Percentiles rank a stretch among this genome's conserved stretches.
Evolutionary conservation across 2,113 vertebrate species (phyloP).

Genomic region (Podarcis raffonei): DNA sequence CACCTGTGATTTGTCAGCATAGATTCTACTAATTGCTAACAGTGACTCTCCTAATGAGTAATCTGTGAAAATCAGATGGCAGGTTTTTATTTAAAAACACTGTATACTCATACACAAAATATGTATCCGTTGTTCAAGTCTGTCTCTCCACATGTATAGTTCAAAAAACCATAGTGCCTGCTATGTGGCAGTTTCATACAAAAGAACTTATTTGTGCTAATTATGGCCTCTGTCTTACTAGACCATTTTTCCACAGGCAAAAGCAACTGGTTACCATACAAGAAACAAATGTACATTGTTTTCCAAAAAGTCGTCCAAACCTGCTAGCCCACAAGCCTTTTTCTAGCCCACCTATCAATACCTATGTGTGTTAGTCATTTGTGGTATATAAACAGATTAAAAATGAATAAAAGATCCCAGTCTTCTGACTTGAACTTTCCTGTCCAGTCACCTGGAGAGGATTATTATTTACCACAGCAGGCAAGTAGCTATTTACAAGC

Average conservation of each 20-base stretch:
- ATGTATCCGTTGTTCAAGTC: neutral
- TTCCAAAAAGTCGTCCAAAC: no score
- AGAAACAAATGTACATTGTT: neutral
- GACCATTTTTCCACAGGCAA: neutral
- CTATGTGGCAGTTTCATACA: fast-evolving
- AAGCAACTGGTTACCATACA: neutral
- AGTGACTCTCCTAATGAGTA: conserved; percentile 29
- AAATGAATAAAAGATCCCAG: neutral
- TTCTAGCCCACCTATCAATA: neutral
- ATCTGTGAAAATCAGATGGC: conserved; percentile 25
- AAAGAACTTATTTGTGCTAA: neutral
- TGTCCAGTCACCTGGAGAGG: neutral
- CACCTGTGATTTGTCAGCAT: conserved; percentile 22
- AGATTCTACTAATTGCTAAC: conserved; percentile 61
- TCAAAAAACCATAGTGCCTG: neutral
- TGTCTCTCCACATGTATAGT: neutral
- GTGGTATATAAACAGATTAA: neutral
- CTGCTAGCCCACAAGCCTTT: neutral
- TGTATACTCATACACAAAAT: fast-evolving
- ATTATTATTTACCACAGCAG: neutral
- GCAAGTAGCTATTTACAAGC: neutral
- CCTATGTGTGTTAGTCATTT: neutral
- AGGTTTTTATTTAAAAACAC: neutral
- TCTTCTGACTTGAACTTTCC: neutral
- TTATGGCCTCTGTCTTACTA: neutral